These are phyloP conservation scores for Lepeophtheirus salmonis DNA, from an alignment of 1,140 invertebrate genomes.

Conservation along the genomic window DNA sequence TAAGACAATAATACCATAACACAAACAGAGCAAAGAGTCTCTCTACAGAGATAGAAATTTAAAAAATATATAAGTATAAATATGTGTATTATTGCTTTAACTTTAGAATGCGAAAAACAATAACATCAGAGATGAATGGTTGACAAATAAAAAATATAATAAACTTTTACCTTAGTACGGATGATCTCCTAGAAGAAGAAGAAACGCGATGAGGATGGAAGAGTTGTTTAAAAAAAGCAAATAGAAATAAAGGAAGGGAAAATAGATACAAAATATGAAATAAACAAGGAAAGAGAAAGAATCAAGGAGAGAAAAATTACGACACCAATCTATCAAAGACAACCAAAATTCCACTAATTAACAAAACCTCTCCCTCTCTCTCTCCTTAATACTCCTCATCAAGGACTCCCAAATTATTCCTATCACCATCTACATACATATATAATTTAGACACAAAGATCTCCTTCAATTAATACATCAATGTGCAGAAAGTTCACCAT, in stretches of 20 bases:
- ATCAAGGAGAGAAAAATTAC: conserved; percentile 18
- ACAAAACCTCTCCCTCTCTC: too few relatives aligned
- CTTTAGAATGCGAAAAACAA: background rate
- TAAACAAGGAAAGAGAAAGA: conserved; percentile 11
- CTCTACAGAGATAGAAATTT: background rate
- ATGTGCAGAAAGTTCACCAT: too few relatives aligned
- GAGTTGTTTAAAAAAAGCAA: conserved; percentile 8
- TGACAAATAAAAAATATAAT: background rate
- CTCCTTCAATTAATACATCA: too few relatives aligned
- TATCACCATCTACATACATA: too few relatives aligned
- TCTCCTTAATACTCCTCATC: too few relatives aligned
- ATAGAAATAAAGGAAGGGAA: conserved; percentile 1
- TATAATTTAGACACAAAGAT: too few relatives aligned
- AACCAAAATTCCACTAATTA: too few relatives aligned
- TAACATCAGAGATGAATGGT: background rate
- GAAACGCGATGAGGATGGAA: background rate
- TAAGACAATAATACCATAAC: conserved; percentile 7
- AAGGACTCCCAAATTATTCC: too few relatives aligned
- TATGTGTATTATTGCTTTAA: conserved; percentile 2
- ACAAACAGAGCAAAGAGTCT: too few relatives aligned
- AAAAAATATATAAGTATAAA: conserved; percentile 12
- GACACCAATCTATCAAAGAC: too few relatives aligned
- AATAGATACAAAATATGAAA: background rate
- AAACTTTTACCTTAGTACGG: conserved; percentile 5
- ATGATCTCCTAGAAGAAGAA: background rate